A percentile compares a stretch with the other conserved stretches of the same genome.
Evolutionary conservation across 1,140 invertebrate genomes (phyloP).

Genomic region (Belonocnema kinseyi): DNA sequence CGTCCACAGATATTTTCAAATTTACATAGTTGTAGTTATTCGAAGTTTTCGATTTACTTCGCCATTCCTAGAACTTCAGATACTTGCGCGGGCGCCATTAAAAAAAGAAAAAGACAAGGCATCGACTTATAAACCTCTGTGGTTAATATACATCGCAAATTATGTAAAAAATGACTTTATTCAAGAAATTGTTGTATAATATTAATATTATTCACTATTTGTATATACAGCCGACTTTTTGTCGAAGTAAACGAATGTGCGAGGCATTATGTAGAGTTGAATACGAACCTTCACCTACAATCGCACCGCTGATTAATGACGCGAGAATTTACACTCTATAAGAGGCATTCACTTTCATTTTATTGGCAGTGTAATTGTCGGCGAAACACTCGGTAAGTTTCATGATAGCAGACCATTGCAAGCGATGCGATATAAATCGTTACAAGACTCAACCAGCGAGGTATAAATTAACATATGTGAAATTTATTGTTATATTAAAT

Average conservation of each 20-base stretch:
- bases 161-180: constrained; percentile 32
- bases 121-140: not conserved
- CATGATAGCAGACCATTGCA: constrained; percentile 4
- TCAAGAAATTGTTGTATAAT: constrained; percentile 25
- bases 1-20: not conserved
- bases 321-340: not conserved
- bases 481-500: constrained; percentile 59
- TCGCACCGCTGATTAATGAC: not conserved
- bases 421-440: not conserved
- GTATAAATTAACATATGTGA: constrained; percentile 26
- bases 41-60: not conserved
- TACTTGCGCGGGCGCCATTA: constrained; percentile 18
- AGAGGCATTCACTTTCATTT: not conserved
- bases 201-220: constrained; percentile 24
- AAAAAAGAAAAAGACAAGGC: not conserved
- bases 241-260: constrained; percentile 26
- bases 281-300: not conserved
- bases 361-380: not conserved
- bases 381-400: not conserved
- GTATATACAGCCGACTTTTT: constrained; percentile 28
- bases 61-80: not conserved
- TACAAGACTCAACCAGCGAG: constrained; percentile 8
- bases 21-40: not conserved
- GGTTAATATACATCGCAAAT: not conserved
- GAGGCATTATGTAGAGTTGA: constrained; percentile 16